Conservation (phyloP, 2,888 invertebrate genomes). For the Tiliacea citrago region DNA sequence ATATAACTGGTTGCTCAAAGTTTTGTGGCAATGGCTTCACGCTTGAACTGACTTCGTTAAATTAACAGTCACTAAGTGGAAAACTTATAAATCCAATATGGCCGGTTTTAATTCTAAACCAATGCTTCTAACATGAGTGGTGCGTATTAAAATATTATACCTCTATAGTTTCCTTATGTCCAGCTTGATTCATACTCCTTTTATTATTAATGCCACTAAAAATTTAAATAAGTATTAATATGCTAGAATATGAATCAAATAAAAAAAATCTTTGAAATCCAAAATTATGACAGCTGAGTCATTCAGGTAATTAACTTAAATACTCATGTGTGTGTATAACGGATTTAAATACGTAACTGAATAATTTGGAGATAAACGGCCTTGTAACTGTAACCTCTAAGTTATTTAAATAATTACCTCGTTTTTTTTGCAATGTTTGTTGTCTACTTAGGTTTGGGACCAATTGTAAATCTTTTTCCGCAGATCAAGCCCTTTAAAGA, state of each 20-base stretch:
- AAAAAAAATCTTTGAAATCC: conserved; percentile 39
- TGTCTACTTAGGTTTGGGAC: neutral
- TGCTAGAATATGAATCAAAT: conserved; percentile 9
- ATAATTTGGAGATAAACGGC: conserved; percentile 39
- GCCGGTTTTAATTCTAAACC: conserved; percentile 16
- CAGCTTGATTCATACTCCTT: neutral
- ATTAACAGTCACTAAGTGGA: conserved; percentile 36
- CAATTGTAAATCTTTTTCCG: neutral
- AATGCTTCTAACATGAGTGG: conserved; percentile 1
- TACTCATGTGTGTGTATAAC: conserved; percentile 28
- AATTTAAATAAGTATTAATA: neutral
- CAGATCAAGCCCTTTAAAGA: neutral
- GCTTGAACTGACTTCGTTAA: conserved; percentile 37
- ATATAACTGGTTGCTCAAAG: conserved; percentile 44
- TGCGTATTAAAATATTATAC: neutral
- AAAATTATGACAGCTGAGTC: conserved; percentile 40
- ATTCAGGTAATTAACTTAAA: conserved; percentile 29
- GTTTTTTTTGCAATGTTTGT: conserved; percentile 19
- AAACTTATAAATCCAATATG: conserved; percentile 44
- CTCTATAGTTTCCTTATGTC: neutral
- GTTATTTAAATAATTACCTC: conserved; percentile 27
- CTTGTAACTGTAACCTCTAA: conserved; percentile 49
- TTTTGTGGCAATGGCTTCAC: conserved; percentile 50
- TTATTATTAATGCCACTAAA: neutral
- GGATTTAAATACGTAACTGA: conserved; percentile 52